Evolutionary conservation across 2,888 invertebrate species (phyloP).

Genomic region (Epistrophe grossulariae): DNA sequence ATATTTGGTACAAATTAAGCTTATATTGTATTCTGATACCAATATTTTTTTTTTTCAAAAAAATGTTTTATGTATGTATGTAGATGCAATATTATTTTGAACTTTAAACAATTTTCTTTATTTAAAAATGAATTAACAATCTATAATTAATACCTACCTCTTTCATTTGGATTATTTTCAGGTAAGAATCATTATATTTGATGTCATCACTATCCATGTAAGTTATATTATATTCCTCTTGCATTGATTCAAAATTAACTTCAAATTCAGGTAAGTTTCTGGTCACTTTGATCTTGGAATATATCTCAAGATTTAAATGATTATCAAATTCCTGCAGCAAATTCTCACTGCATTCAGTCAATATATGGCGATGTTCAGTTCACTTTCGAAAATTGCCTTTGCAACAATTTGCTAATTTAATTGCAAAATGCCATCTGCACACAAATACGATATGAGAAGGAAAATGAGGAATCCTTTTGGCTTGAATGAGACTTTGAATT

Average conservation of each 20-base stretch:
- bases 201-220: neutral
- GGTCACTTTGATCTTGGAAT: constrained; percentile 23
- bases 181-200: constrained; percentile 27
- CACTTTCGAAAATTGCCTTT: constrained; percentile 42
- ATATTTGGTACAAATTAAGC: too few relatives aligned
- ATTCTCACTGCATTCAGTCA: constrained; percentile 17
- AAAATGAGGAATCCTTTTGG: constrained; percentile 34
- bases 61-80: too few relatives aligned
- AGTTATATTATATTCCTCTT: too few relatives aligned
- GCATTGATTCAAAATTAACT: neutral
- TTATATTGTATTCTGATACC: too few relatives aligned
- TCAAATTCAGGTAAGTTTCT: constrained; percentile 30
- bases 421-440: constrained; percentile 65
- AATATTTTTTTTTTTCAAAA: too few relatives aligned
- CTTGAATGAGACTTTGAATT: neutral
- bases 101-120: too few relatives aligned
- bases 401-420: constrained; percentile 72
- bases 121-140: neutral
- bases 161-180: constrained; percentile 7
- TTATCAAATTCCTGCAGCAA: constrained; percentile 21
- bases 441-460: neutral
- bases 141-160: neutral
- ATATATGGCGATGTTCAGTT: constrained; percentile 15
- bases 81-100: too few relatives aligned
- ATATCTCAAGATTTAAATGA: constrained; percentile 4